Base-by-base conservation (phyloP, 2,888 invertebrate genomes). In the Atherix ibis region DNA sequence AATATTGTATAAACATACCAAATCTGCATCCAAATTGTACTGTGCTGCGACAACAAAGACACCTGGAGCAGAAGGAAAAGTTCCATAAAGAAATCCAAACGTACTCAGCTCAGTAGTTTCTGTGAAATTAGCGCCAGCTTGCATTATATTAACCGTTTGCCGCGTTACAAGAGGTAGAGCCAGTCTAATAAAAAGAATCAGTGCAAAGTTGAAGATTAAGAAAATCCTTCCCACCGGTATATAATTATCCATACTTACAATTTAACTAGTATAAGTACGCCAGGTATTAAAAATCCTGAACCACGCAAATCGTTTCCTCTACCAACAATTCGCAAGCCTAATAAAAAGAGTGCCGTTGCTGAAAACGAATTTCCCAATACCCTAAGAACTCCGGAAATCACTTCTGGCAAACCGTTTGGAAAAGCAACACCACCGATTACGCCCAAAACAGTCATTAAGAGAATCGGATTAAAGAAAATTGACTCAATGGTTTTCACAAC, bases 1-100 rank as follows among this genome's bases (percentile, higher is more conserved):
- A 8, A 10, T 18, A 17, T 4, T 22, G 26, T 27, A 27, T 27
- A 14, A 35, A 56, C 66, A 64, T 56, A 88, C 87, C 68, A 91
- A 64, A 61, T 91, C 89, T 37, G 83, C 72, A 54, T 87, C 88
- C 34, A 88, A 60, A 44, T 77, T 74, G 54, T 91, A 92, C 43
- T 87, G 76, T 27, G 82, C 73, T 2, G 94, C 87, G 59, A 91
- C 89, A 3, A 95, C 88, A 56, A 94, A 92, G 1, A 91, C 85
- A n/a, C 88, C 88, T 0, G 94, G 94, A 1, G 94, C 94, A 2
- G 91, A 78, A 0, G 95, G 95, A 57, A 95, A 84, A 1, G 92
- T 92, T 35, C 95, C 94, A 53, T 94, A 94, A 1, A 95, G 67
- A 62, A 95, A 95, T 0, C 88, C 94, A 56, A 85, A 94, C 26